Evolutionary conservation across 2,113 vertebrate species (phyloP).

Genomic region (Ploceus nigricollis): DNA sequence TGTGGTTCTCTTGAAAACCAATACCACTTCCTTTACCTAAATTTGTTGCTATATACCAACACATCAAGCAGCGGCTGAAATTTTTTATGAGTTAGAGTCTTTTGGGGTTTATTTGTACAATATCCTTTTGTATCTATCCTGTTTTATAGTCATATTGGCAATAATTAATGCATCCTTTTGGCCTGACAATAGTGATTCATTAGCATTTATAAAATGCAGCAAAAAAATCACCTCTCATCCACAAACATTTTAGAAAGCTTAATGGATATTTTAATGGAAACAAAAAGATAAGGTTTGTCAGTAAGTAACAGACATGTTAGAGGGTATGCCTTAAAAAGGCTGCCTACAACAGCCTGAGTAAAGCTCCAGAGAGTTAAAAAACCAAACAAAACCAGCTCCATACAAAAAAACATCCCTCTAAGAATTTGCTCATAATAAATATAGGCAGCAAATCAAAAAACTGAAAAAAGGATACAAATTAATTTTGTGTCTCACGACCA

Average conservation of each 20-base stretch:
- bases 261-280: not conserved
- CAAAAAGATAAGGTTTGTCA: not conserved
- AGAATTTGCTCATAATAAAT: not conserved
- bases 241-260: not conserved
- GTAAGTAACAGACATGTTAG: not conserved
- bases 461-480: not conserved
- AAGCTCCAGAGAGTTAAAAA: not conserved
- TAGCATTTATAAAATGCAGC: not conserved
- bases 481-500: not conserved
- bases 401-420: not conserved
- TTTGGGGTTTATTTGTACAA: not conserved
- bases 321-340: not conserved
- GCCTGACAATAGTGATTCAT: not conserved
- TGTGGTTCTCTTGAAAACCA: not conserved
- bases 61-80: not conserved
- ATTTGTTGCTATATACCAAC: not conserved
- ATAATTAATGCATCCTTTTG: not conserved
- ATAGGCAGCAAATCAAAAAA: conserved; percentile 14
- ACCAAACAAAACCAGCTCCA: not conserved
- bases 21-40: not conserved
- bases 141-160: not conserved
- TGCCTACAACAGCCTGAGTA: not conserved
- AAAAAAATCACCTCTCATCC: not conserved
- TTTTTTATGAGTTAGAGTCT: not conserved
- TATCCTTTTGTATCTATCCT: not conserved